These are phyloP conservation scores for Rhamphomyia laevipes DNA, from an alignment of 2,888 invertebrate genomes.

Conservation along the genomic window DNA sequence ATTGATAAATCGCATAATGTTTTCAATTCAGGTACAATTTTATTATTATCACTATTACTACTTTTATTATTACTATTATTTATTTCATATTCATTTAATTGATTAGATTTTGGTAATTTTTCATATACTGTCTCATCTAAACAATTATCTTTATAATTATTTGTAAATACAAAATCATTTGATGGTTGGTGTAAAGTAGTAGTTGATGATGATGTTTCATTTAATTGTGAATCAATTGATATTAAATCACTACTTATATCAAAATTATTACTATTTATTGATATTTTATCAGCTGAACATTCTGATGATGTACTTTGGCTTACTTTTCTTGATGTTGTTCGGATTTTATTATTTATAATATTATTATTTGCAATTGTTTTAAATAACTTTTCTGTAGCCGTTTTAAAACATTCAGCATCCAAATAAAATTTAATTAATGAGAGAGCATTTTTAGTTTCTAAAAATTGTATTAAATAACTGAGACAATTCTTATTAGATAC, in stretches of 20 bases:
- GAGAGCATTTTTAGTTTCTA: conserved; percentile 62
- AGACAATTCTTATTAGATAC: conserved; percentile 67
- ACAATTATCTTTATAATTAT: background rate
- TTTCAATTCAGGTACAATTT: conserved; percentile 33
- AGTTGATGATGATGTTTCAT: conserved; percentile 2
- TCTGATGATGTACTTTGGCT: conserved; percentile 7
- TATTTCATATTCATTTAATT: background rate
- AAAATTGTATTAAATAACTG: conserved; percentile 73
- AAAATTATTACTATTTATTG: conserved; percentile 7
- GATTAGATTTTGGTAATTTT: conserved; percentile 6
- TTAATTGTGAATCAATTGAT: conserved; percentile 12
- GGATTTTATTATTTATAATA: background rate
- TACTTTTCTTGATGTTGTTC: conserved; percentile 1
- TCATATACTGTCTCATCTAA: background rate
- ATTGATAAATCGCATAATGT: conserved; percentile 33
- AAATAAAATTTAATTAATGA: conserved; percentile 62
- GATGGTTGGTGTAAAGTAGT: conserved; percentile 6
- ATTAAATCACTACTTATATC: conserved; percentile 13
- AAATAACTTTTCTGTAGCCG: conserved; percentile 27
- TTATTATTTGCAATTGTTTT: conserved; percentile 8
- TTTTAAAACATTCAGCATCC: conserved; percentile 58
- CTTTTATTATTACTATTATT: background rate
- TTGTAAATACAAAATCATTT: no score
- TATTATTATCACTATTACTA: conserved; percentile 15
- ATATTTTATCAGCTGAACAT: conserved; percentile 3